phyloP scores from a whole-genome alignment of 64 coral and sea anemone species.

The Porites australiensis region DNA sequence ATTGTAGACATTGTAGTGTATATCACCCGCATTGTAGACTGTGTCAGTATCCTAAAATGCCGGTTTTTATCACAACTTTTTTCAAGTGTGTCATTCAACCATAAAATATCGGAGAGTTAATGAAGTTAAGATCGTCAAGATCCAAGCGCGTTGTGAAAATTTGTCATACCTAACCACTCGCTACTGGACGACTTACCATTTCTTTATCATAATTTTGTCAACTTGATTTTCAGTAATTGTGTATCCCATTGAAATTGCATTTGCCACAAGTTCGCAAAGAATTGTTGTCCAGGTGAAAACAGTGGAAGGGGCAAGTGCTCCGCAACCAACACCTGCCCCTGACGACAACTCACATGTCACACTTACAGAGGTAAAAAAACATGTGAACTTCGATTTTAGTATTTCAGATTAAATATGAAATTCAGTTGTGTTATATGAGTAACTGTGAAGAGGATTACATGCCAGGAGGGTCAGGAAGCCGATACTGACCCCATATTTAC shows the following conservation, averaged over 20 bases:
- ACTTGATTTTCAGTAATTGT: slow-evolving; percentile 68
- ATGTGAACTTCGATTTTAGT: neutral
- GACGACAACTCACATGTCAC: slow-evolving; percentile 59
- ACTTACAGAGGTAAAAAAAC: slow-evolving; percentile 33
- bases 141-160: slow-evolving; percentile 26
- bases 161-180: slow-evolving; percentile 29
- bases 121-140: neutral
- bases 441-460: no score
- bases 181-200: slow-evolving; percentile 41
- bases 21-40: no score
- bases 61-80: no score
- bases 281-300: slow-evolving; percentile 67
- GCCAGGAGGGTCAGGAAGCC: no score
- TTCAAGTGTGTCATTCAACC: no score
- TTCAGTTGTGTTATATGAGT: no score
- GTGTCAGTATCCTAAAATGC: no score
- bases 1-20: slow-evolving; percentile 30
- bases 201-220: slow-evolving; percentile 43
- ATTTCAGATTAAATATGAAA: slow-evolving; percentile 52
- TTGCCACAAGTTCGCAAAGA: slow-evolving; percentile 61
- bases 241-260: slow-evolving; percentile 70
- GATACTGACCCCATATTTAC: no score
- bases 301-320: slow-evolving; percentile 58
- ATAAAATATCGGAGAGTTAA: no score
- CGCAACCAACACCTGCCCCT: slow-evolving; percentile 54